Conservation (phyloP, 2,888 invertebrate genomes). For the Acrobasis repandana region DNA sequence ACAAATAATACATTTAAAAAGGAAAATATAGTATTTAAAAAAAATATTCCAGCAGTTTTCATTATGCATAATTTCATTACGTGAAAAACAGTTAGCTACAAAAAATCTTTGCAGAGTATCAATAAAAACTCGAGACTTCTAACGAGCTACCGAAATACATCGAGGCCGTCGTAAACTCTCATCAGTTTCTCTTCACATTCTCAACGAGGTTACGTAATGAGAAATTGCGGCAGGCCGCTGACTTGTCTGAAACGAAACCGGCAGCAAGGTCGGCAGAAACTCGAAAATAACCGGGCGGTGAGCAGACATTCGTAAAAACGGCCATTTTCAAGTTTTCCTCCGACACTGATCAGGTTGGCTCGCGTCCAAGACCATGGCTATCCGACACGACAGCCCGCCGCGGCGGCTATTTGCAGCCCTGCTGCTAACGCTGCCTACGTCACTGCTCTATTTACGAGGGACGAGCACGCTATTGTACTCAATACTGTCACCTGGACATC, state of each 20-base stretch:
- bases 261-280: constrained; percentile 72
- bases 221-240: constrained; percentile 65
- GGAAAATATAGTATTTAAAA: too few species aligned
- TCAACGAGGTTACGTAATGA: constrained; percentile 55
- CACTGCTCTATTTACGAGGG: constrained; percentile 77
- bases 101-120: constrained; percentile 4
- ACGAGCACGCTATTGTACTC: constrained; percentile 66
- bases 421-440: constrained; percentile 70
- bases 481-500: constrained; percentile 72
- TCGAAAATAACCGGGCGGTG: constrained; percentile 72
- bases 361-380: constrained; percentile 65
- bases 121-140: constrained; percentile 22
- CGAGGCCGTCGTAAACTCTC: constrained; percentile 30
- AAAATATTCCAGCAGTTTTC: too few species aligned
- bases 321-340: constrained; percentile 69
- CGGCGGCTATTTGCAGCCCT: constrained; percentile 70
- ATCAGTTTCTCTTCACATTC: constrained; percentile 38
- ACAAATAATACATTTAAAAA: too few species aligned
- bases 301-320: constrained; percentile 77
- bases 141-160: constrained; percentile 30
- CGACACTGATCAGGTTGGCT: constrained; percentile 62
- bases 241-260: constrained; percentile 56
- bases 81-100: constrained; percentile 10
- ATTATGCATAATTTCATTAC: too few species aligned
- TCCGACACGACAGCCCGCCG: constrained; percentile 68